Percentiles rank a stretch among this genome's conserved stretches.
Evolutionary conservation across 2,113 vertebrate species (phyloP).

Genomic region (Bufo bufo): DNA sequence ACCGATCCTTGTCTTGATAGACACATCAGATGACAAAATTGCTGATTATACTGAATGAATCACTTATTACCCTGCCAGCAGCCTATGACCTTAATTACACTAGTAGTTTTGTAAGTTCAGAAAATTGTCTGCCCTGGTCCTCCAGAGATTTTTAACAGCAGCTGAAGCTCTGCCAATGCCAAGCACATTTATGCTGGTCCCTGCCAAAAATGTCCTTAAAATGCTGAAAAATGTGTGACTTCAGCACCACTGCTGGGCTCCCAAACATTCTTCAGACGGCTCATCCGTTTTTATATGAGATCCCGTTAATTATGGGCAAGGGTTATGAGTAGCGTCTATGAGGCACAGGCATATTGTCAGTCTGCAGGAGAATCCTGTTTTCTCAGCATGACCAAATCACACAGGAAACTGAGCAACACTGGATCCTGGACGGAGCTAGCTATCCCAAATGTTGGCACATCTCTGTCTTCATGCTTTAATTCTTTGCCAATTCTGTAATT

Average conservation of each 20-base stretch:
- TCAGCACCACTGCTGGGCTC: not conserved
- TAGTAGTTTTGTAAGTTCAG: not conserved
- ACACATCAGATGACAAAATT: not conserved
- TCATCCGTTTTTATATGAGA: not conserved
- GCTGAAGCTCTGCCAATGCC: conserved; percentile 34
- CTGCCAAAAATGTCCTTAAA: conserved; percentile 36
- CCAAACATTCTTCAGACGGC: conserved; percentile 5
- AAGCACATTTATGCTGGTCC: conserved; percentile 3
- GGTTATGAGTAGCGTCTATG: not conserved
- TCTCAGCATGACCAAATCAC: not conserved
- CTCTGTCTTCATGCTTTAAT: not conserved
- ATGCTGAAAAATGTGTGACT: conserved; percentile 26
- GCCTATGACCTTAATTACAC: not conserved
- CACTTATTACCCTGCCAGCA: not conserved
- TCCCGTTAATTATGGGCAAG: not conserved
- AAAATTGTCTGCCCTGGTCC: not conserved
- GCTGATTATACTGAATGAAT: not conserved
- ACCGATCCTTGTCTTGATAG: not conserved
- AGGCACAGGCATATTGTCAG: not conserved
- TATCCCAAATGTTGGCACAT: not conserved
- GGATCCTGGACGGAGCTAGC: not conserved
- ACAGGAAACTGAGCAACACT: not conserved
- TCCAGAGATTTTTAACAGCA: not conserved
- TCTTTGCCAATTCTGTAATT: not conserved
- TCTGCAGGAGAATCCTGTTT: not conserved